Evolutionary conservation across 2,113 vertebrate species (phyloP).

Genomic region (Entomyzon cyanotis): DNA sequence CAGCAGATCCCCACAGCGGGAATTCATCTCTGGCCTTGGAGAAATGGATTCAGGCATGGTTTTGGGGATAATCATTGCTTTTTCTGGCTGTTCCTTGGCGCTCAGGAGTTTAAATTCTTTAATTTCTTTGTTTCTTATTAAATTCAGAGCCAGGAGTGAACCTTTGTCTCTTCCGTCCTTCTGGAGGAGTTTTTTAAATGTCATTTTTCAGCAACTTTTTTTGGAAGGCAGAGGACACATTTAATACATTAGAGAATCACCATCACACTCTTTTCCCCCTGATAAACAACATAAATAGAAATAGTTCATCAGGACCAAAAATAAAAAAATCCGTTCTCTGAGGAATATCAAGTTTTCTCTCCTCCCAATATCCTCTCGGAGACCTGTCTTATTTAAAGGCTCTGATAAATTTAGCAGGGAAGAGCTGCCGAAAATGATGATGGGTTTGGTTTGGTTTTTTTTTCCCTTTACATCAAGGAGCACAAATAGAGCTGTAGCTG

Average conservation of each 20-base stretch:
- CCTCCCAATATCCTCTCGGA: background rate
- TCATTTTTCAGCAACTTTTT: background rate
- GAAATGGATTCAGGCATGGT: too few relatives aligned
- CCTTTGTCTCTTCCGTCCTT: background rate
- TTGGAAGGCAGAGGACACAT: background rate
- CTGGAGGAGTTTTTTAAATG: background rate
- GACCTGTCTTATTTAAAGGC: background rate
- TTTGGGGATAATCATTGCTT: too few relatives aligned
- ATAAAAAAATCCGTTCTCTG: background rate
- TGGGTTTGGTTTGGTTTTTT: background rate
- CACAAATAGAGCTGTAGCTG: slow-evolving; percentile 10
- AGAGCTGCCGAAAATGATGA: background rate
- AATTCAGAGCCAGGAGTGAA: too few relatives aligned
- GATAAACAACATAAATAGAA: background rate
- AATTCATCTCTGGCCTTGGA: too few relatives aligned
- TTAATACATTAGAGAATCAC: background rate
- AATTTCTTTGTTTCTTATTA: too few relatives aligned
- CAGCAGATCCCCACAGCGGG: too few relatives aligned
- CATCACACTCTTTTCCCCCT: background rate
- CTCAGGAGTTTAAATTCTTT: too few relatives aligned
- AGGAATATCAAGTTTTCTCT: background rate
- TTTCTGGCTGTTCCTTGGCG: too few relatives aligned
- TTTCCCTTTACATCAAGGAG: background rate
- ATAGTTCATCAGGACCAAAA: background rate
- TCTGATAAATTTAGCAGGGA: slow-evolving; percentile 15